Conservation (phyloP, 2,888 invertebrate genomes). For the Entomobrya proxima region DNA sequence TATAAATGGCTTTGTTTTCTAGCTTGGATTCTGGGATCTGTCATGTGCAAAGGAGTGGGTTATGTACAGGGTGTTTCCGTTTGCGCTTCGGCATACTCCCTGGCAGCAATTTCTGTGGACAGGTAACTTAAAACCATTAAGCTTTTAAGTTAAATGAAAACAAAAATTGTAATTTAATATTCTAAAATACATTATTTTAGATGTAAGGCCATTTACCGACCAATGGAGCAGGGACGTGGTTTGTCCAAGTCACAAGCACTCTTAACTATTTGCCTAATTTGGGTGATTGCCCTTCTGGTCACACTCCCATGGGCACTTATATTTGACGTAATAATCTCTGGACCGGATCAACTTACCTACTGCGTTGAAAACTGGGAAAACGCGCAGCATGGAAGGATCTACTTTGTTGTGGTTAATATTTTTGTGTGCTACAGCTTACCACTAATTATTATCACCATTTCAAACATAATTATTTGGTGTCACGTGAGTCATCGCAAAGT, state of each 20-base stretch:
- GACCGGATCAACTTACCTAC: slow-evolving; percentile 79
- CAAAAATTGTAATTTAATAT: no score
- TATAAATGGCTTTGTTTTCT: no score
- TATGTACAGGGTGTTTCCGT: slow-evolving; percentile 79
- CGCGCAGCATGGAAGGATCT: slow-evolving; percentile 87
- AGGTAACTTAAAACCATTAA: slow-evolving; percentile 69
- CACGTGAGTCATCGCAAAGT: slow-evolving; percentile 92
- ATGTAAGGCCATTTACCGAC: slow-evolving; percentile 97
- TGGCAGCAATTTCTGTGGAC: slow-evolving; percentile 79
- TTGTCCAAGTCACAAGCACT: slow-evolving; percentile 77
- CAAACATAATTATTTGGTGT: slow-evolving; percentile 94
- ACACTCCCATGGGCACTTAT: slow-evolving; percentile 78
- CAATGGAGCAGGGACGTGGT: slow-evolving; percentile 81
- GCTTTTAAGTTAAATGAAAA: no score
- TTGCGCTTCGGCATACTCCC: slow-evolving; percentile 79
- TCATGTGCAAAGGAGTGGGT: slow-evolving; percentile 79
- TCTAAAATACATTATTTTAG: no score
- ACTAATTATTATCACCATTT: slow-evolving; percentile 91
- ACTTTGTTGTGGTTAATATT: slow-evolving; percentile 92
- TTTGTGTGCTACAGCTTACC: slow-evolving; percentile 93
- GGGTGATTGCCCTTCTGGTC: slow-evolving; percentile 77
- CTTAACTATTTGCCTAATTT: slow-evolving; percentile 77
- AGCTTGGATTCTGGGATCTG: slow-evolving; percentile 79
- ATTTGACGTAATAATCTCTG: slow-evolving; percentile 75
- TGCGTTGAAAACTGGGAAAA: slow-evolving; percentile 92